Percentiles rank a stretch among this genome's conserved stretches.
These are phyloP conservation scores for Drosophila anomelani DNA, from an alignment of 2,888 invertebrate species.

Conservation along the genomic window DNA sequence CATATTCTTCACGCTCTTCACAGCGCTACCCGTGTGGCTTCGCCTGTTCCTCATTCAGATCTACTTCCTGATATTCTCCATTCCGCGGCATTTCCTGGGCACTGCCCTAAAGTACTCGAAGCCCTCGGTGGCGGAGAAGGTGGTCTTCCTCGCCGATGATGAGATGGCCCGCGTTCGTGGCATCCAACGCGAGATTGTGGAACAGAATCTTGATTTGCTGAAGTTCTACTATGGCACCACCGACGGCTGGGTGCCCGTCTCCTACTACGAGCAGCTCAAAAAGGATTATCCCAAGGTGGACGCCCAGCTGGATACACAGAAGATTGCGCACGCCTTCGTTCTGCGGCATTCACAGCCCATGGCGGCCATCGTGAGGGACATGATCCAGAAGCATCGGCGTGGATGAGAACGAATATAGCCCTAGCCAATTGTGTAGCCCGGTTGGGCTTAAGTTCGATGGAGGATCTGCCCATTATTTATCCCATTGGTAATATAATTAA, in stretches of 20 bases:
- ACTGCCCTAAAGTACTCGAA: constrained; percentile 87
- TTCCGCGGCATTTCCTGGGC: constrained; percentile 85
- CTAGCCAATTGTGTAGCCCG: constrained; percentile 5
- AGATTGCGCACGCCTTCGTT: constrained; percentile 92
- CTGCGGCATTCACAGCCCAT: constrained; percentile 87
- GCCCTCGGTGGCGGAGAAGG: constrained; percentile 87
- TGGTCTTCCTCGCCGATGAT: constrained; percentile 90
- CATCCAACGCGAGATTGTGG: constrained; percentile 88
- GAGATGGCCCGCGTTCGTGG: constrained; percentile 92
- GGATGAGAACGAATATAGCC: constrained; percentile 4
- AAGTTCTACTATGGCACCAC: constrained; percentile 91
- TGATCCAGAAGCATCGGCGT: constrained; percentile 76
- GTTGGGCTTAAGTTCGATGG: not conserved
- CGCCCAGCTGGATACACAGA: constrained; percentile 87
- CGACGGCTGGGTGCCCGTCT: constrained; percentile 94
- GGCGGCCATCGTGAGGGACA: constrained; percentile 84
- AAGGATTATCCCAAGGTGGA: constrained; percentile 87
- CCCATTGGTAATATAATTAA: not conserved
- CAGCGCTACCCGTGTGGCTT: constrained; percentile 86
- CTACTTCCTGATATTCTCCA: constrained; percentile 86
- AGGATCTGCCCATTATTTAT: not conserved
- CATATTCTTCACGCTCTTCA: constrained; percentile 85
- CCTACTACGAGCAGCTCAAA: constrained; percentile 89
- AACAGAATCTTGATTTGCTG: constrained; percentile 87
- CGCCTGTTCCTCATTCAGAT: constrained; percentile 85